Evolutionary conservation across 2,797 vertebrate species (phyloP).

Genomic region (Gambusia yucatana): DNA sequence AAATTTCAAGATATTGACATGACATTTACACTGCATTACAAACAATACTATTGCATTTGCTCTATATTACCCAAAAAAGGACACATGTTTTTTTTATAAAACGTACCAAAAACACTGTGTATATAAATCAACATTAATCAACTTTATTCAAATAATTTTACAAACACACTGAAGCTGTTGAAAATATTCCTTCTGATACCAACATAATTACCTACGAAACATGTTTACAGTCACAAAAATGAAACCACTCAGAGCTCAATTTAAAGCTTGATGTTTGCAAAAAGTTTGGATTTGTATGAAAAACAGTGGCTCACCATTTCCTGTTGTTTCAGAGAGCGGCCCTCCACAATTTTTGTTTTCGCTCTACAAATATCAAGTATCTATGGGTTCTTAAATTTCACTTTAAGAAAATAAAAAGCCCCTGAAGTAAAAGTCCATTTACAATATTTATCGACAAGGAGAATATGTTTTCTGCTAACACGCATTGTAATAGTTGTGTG

Average conservation of each 20-base stretch:
- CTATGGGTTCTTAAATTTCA: slow-evolving; percentile 46
- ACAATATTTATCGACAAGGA: slow-evolving; percentile 57
- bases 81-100: not conserved
- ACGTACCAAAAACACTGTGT: slow-evolving; percentile 4
- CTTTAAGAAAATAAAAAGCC: slow-evolving; percentile 47
- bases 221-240: slow-evolving; percentile 57
- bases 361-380: slow-evolving; percentile 69
- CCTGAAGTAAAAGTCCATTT: slow-evolving; percentile 65
- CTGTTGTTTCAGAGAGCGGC: not conserved
- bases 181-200: slow-evolving; percentile 67
- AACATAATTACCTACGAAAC: slow-evolving; percentile 58
- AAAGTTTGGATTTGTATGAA: slow-evolving; percentile 47
- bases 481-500: slow-evolving; percentile 58
- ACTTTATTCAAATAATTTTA: slow-evolving; percentile 69
- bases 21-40: not conserved
- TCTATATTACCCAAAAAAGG: not conserved
- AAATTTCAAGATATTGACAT: not conserved
- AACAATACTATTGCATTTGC: not conserved
- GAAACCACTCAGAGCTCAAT: slow-evolving; percentile 28
- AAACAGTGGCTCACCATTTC: not conserved
- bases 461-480: slow-evolving; percentile 45
- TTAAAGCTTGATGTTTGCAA: slow-evolving; percentile 42
- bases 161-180: slow-evolving; percentile 59
- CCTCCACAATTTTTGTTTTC: slow-evolving; percentile 14
- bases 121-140: slow-evolving; percentile 54